phyloP scores from a whole-genome alignment of 2,113 vertebrate species.

The Mus spicilegus region DNA sequence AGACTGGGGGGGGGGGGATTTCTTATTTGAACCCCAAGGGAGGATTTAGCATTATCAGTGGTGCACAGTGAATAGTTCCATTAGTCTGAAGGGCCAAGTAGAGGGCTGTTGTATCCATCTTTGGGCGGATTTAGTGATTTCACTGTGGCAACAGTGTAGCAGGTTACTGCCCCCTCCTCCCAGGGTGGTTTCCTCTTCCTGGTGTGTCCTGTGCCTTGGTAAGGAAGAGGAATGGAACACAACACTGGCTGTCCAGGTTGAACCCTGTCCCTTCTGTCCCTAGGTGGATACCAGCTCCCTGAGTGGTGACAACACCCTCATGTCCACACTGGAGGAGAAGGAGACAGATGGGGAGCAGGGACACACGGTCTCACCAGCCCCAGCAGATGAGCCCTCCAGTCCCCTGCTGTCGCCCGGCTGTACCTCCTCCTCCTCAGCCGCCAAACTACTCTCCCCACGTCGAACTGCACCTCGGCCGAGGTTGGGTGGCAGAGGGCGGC shows the following conservation, averaged over 20 bases:
- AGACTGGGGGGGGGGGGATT: neutral
- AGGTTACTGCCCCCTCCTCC: too few species aligned
- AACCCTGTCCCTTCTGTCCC: neutral
- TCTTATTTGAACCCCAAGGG: neutral
- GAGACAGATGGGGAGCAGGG: constrained; percentile 78
- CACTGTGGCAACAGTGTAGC: neutral
- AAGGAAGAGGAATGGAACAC: neutral
- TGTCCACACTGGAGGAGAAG: constrained; percentile 81
- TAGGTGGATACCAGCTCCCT: constrained; percentile 77
- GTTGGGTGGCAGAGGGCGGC: constrained; percentile 64
- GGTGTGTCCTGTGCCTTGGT: neutral
- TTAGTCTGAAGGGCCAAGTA: neutral
- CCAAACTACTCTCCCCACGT: constrained; percentile 74
- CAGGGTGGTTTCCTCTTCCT: too few species aligned
- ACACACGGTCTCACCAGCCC: constrained; percentile 51
- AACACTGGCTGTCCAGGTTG: neutral
- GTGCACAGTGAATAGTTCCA: neutral
- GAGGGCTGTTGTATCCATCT: neutral
- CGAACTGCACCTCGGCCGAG: constrained; percentile 21
- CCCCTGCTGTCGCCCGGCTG: constrained; percentile 76
- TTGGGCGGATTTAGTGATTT: neutral
- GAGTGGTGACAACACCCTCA: constrained; percentile 76
- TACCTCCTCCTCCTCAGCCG: constrained; percentile 76
- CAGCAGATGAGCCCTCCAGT: constrained; percentile 75
- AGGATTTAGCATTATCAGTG: neutral